A percentile compares a stretch with the other conserved stretches of the same genome.
phyloP scores from a whole-genome alignment of 2,888 invertebrate species.

The Diplolepis rosae region DNA sequence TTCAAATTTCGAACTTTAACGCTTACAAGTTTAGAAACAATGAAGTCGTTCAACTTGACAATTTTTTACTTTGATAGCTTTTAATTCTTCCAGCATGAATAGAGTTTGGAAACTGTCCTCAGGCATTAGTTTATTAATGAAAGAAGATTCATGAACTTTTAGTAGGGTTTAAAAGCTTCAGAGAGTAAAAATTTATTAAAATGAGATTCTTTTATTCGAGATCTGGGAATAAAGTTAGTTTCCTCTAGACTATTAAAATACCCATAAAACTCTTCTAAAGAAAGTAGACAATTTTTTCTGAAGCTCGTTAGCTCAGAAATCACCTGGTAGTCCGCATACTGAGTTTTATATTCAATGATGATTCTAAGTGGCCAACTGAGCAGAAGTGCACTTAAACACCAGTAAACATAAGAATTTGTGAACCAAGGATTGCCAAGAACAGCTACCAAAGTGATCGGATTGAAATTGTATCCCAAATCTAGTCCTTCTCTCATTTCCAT shows the following conservation, averaged over 20 bases:
- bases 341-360: slow-evolving; percentile 86
- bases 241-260: too few species aligned
- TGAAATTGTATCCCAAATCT: slow-evolving; percentile 77
- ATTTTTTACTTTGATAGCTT: too few species aligned
- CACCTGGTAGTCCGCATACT: slow-evolving; percentile 87
- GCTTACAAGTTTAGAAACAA: too few species aligned
- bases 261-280: neutral
- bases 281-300: neutral
- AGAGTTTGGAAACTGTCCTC: too few species aligned
- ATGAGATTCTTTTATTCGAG: neutral
- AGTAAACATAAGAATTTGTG: slow-evolving; percentile 82
- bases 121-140: too few species aligned
- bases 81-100: too few species aligned
- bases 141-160: slow-evolving; percentile 1
- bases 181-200: neutral
- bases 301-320: slow-evolving; percentile 47
- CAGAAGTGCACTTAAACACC: slow-evolving; percentile 83
- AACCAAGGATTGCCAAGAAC: slow-evolving; percentile 78
- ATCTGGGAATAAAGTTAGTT: too few species aligned
- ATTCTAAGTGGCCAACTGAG: slow-evolving; percentile 90
- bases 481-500: slow-evolving; percentile 90
- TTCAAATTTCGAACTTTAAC: too few species aligned
- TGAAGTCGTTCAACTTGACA: too few species aligned
- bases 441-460: slow-evolving; percentile 67
- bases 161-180: neutral